A percentile compares a stretch with the other conserved stretches of the same genome.
phyloP scores from a whole-genome alignment of 1,140 invertebrate genomes.

The Thaumatotibia leucotreta region DNA sequence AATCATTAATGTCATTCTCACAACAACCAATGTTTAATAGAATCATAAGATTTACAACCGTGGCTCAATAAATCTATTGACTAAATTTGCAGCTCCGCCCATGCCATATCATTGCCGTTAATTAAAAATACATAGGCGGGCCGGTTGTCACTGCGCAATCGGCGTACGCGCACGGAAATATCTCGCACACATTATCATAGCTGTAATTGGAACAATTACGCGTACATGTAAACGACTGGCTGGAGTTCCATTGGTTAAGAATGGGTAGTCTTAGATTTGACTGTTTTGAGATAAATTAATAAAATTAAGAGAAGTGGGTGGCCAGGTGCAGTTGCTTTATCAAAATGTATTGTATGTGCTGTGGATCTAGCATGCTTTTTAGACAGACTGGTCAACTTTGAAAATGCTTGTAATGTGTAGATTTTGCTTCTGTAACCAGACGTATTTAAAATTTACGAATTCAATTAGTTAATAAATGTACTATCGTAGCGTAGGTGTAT shows the following conservation, averaged over 20 bases:
- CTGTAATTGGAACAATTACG: neutral
- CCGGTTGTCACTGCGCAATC: conserved; percentile 1
- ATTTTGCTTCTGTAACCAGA: no score
- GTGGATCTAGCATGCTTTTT: no score
- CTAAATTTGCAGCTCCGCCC: neutral
- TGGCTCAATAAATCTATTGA: neutral
- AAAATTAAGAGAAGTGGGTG: no score
- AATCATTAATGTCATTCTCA: neutral
- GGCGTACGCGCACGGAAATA: neutral
- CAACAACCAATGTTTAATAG: neutral
- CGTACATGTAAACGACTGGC: neutral
- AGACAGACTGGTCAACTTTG: no score
- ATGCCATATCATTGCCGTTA: neutral
- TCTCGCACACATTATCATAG: neutral
- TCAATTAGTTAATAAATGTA: no score
- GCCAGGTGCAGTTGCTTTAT: no score
- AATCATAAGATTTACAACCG: neutral
- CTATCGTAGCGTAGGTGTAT: no score
- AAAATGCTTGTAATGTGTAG: no score
- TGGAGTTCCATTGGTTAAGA: neutral
- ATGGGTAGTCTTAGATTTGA: no score
- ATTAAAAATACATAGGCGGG: conserved; percentile 10
- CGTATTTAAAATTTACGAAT: no score
- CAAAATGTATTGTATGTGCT: no score
- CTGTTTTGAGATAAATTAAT: no score